Evolutionary conservation across 2,113 vertebrate species (phyloP).

Genomic region (Mastomys natalensis): DNA sequence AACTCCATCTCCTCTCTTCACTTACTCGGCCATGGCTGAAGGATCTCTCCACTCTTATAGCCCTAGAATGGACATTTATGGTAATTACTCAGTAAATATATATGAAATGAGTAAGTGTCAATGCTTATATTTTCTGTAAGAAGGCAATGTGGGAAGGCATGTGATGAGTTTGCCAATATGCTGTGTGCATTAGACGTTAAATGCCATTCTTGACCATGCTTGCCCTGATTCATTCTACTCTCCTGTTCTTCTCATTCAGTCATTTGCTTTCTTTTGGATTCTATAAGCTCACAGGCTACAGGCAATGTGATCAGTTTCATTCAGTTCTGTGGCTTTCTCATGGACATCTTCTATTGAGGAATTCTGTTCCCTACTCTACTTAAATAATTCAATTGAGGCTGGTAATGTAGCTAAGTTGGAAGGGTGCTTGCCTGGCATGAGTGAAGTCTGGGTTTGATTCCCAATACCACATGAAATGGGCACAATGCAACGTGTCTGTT

Average conservation of each 20-base stretch:
- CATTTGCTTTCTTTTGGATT: not conserved
- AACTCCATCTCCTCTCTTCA: not conserved
- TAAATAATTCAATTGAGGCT: not conserved
- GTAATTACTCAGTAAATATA: not conserved
- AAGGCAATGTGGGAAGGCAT: not conserved
- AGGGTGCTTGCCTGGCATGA: not conserved
- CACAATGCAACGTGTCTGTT: not conserved
- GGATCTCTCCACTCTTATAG: not conserved
- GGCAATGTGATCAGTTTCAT: not conserved
- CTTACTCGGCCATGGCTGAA: not conserved
- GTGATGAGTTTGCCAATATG: not conserved
- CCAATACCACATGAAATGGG: not conserved
- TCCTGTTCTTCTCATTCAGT: not conserved
- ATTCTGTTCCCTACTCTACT: not conserved
- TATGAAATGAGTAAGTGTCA: not conserved
- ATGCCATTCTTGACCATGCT: not conserved
- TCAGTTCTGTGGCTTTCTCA: not conserved
- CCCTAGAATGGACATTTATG: not conserved
- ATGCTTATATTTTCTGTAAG: not conserved
- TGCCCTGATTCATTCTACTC: not conserved
- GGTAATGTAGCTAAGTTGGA: not conserved
- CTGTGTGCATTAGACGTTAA: not conserved
- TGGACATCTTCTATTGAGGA: not conserved
- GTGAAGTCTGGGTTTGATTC: not conserved
- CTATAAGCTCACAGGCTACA: not conserved